phyloP scores from a whole-genome alignment of 2,888 invertebrate species.

The Xestoiulus laeticollis region DNA sequence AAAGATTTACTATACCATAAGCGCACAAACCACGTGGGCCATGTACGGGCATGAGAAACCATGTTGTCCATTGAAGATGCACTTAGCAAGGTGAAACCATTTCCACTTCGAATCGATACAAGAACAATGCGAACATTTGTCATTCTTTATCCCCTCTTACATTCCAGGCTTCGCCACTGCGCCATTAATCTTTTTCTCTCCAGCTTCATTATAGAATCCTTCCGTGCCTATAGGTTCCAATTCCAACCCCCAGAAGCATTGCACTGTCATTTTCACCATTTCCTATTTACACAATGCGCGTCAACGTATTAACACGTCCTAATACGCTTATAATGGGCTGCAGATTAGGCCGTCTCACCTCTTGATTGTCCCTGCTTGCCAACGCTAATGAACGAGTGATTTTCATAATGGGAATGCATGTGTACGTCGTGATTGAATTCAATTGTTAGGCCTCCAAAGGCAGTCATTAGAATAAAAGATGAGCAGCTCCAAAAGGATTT shows the following conservation, averaged over 20 bases:
- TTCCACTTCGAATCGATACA: not conserved
- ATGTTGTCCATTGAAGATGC: too few species aligned
- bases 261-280: conserved; percentile 15
- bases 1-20: too few species aligned
- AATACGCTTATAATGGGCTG: conserved; percentile 26
- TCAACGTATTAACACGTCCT: not conserved
- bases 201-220: not conserved
- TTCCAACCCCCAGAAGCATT: conserved; percentile 20
- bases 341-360: conserved; percentile 17
- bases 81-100: too few species aligned
- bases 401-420: conserved; percentile 26
- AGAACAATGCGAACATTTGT: not conserved
- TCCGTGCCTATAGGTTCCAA: not conserved
- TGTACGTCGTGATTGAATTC: not conserved
- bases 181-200: conserved; percentile 7
- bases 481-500: conserved; percentile 25
- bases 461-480: conserved; percentile 26
- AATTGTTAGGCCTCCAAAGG: conserved; percentile 11
- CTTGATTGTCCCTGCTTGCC: conserved; percentile 18
- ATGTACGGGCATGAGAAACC: not conserved
- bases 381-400: conserved; percentile 26
- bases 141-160: not conserved
- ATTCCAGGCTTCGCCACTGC: not conserved
- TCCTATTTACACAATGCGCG: conserved; percentile 26
- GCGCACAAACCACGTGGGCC: not conserved